phyloP scores from a whole-genome alignment of 2,113 vertebrate genomes.

The Formicarius rufipectus region DNA sequence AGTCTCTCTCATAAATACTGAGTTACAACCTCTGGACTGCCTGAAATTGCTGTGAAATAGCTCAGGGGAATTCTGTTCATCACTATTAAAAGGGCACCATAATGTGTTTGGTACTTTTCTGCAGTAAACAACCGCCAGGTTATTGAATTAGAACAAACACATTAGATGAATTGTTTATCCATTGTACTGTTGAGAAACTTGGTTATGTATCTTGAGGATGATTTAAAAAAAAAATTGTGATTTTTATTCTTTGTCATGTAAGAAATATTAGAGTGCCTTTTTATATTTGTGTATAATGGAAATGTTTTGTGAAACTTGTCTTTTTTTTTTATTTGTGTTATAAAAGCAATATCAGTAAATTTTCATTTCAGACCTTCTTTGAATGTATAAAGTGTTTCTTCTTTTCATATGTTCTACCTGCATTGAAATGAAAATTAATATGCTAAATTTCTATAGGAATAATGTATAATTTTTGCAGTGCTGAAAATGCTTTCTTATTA shows the following conservation, averaged over 20 bases:
- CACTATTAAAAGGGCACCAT: slow-evolving; percentile 77
- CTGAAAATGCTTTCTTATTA: slow-evolving; percentile 77
- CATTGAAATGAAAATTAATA: slow-evolving; percentile 74
- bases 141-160: slow-evolving; percentile 60
- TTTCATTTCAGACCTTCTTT: slow-evolving; percentile 75
- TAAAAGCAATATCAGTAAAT: slow-evolving; percentile 78
- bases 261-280: slow-evolving; percentile 82
- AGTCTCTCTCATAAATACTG: slow-evolving; percentile 45
- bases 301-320: slow-evolving; percentile 72
- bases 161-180: slow-evolving; percentile 74
- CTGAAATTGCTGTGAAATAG: slow-evolving; percentile 77
- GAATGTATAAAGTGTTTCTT: slow-evolving; percentile 73
- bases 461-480: slow-evolving; percentile 73
- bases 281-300: slow-evolving; percentile 80
- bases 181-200: slow-evolving; percentile 73
- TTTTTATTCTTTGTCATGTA: slow-evolving; percentile 70
- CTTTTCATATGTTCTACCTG: slow-evolving; percentile 64
- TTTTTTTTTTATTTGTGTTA: slow-evolving; percentile 67
- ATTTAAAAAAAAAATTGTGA: slow-evolving; percentile 39
- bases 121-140: slow-evolving; percentile 69
- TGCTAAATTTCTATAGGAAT: slow-evolving; percentile 75
- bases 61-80: slow-evolving; percentile 81
- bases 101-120: slow-evolving; percentile 73
- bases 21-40: slow-evolving; percentile 66
- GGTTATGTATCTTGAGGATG: slow-evolving; percentile 65